Evolutionary conservation across 2,797 vertebrate genomes (phyloP), one percentile per base, ranked within the genome.

Genomic region (Eidolon dupreanum): DNA sequence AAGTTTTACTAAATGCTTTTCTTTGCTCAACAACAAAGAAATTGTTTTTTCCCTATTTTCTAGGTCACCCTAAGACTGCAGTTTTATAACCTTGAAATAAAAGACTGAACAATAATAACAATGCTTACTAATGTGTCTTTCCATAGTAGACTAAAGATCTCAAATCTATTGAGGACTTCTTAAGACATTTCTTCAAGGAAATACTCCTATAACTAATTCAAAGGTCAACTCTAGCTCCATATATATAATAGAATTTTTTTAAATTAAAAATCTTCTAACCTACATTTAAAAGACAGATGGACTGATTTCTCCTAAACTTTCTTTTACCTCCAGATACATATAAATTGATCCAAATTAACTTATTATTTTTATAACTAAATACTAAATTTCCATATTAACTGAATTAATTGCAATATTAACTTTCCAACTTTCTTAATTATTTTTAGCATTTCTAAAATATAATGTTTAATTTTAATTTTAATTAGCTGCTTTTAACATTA

Each of bases 391-490:
- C 36, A 59, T 75, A 59, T 88, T 90, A 78, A 51, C 31, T 66
- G 46, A 77, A 57, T 53, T 95, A 89, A 86, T 63, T 95, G 6
- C 88, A 93, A 89, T 89, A 66, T 9, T 38, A 75, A 91, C 28
- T 86, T 93, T 93, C n/a, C 12, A 61, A 43, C n/a, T 87, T 82
- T 19, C 53, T 92, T 31, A 78, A 1, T 77, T 86, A 57, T 51
- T 94, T 88, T 88, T 85, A 85, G 19, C 43, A 90, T 82, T 95
- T 96, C 38, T 71, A 43, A 94, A 87, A 33, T 83, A 65, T 10
- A 68, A 0, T 85, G 2, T 79, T 84, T 79, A 6, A 57, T 70
- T 70, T 70, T 31, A 89, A 84, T 46, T 90, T 79, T 84, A 92
- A 70, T 51, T 77, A 53, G 24, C 43, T 86, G 1, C 88, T 86